Evolutionary conservation across 2,888 invertebrate genomes (phyloP).

Genomic region (Macaria liturata): DNA sequence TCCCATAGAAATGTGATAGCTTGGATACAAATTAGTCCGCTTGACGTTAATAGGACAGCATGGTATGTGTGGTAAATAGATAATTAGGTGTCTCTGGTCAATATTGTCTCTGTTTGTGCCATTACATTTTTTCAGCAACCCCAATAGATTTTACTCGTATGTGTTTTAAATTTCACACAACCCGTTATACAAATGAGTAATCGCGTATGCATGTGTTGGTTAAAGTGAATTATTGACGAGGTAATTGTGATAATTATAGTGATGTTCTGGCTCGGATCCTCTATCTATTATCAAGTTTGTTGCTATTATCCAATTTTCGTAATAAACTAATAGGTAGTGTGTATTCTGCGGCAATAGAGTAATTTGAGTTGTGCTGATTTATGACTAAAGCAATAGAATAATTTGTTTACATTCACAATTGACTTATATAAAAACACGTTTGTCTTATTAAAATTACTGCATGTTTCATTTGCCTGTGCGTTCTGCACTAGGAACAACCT

Average conservation of each 20-base stretch:
- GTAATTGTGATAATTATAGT: constrained; percentile 36
- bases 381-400: not conserved
- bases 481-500: too few species aligned
- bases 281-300: constrained; percentile 3
- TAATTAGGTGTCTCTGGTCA: too few species aligned
- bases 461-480: too few species aligned
- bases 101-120: constrained; percentile 34
- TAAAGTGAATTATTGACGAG: constrained; percentile 37
- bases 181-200: constrained; percentile 38
- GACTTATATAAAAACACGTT: too few species aligned
- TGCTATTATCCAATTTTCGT: constrained; percentile 14
- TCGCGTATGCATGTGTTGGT: constrained; percentile 38
- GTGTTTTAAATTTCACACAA: constrained; percentile 42
- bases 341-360: too few species aligned
- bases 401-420: not conserved
- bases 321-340: constrained; percentile 10
- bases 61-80: too few species aligned
- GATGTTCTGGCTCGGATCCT: constrained; percentile 31
- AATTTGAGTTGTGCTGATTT: too few species aligned
- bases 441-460: too few species aligned
- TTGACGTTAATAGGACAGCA: too few species aligned
- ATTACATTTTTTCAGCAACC: constrained; percentile 30
- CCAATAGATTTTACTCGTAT: constrained; percentile 35
- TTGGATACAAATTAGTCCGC: too few species aligned
- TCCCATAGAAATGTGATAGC: too few species aligned